Evolutionary conservation across 2,113 vertebrate species (phyloP), one percentile per base, ranked within the genome.

Genomic region (Gymnorhina tibicen): DNA sequence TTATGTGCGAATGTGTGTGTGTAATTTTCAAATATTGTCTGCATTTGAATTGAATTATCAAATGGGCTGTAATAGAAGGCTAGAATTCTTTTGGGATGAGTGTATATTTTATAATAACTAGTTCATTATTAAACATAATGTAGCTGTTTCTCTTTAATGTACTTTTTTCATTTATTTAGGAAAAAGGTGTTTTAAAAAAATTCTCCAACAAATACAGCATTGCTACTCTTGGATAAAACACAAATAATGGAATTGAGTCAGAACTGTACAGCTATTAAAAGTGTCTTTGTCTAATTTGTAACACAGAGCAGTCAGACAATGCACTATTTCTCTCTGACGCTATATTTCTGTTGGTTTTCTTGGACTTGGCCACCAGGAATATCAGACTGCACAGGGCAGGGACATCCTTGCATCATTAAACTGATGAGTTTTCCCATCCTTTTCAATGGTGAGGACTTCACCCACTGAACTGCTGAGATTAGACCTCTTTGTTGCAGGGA

Each of bases 11-110:
- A 11, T 4, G 18, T 10, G 7, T 24, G 39, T 35, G 32, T 72
- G 47, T 78, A 39, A 66, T 83, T 93, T 87, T 88, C 67, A 69
- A 58, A 53, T 93, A 80, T n/a, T 17, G 8, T 62, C 53, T 78
- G 37, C 22, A 26, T 94, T 89, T 90, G 76, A 87, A 83, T 77
- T 76, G 47, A 69, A 84, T 85, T 94, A 73, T 90, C 59, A 87
- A 94, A 95, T 86, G 46, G 63, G 28, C 46, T 88, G 52, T 85
- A 83, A 69, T 83, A 58, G 33, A 41, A 73, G 53, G 72, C 52
- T 81, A 35, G 59, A 78, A 67, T 89, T 84, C 12, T 8, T 87
- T 70, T 46, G 60, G 60, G 63, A 81, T 84, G 47, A 81, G 42
- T 64, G 44, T 62, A 28, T 91, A 18, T 86, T 91, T 91, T 89